Percentiles rank a stretch among this genome's conserved stretches.
phyloP scores from a whole-genome alignment of 2,113 vertebrate genomes.

The Sisor rabdophorus region DNA sequence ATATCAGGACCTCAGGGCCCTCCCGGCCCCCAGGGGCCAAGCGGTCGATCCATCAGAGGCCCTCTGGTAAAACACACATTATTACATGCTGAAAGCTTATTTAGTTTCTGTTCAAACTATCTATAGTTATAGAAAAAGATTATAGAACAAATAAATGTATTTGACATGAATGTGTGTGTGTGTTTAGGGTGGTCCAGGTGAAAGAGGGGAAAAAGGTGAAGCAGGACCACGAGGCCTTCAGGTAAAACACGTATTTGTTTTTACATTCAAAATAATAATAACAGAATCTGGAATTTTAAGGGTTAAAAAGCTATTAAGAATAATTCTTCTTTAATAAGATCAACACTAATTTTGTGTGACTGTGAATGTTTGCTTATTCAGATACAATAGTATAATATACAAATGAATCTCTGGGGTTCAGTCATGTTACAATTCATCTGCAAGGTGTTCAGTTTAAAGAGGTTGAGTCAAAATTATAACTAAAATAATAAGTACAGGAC shows the following conservation, averaged over 20 bases:
- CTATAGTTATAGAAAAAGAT: neutral
- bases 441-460: too few relatives aligned
- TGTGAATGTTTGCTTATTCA: too few relatives aligned
- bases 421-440: too few relatives aligned
- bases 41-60: conserved; percentile 92
- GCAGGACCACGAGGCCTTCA: conserved; percentile 78
- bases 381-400: too few relatives aligned
- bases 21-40: conserved; percentile 88
- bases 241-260: conserved; percentile 63
- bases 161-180: conserved; percentile 25
- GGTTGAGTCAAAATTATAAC: too few relatives aligned
- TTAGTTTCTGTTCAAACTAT: neutral
- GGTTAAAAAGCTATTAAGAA: too few relatives aligned
- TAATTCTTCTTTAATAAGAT: too few relatives aligned
- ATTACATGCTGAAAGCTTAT: neutral
- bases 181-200: conserved; percentile 79
- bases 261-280: neutral
- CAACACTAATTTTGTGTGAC: too few relatives aligned
- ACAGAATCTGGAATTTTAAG: neutral
- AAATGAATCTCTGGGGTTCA: too few relatives aligned
- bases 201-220: conserved; percentile 88
- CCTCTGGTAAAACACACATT: conserved; percentile 67
- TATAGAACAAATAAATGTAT: too few relatives aligned
- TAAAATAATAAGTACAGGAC: too few relatives aligned
- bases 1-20: conserved; percentile 83